Evolutionary conservation across 92 coral and sea anemone species (phyloP).

Genomic region (Blastomussa wellsi): DNA sequence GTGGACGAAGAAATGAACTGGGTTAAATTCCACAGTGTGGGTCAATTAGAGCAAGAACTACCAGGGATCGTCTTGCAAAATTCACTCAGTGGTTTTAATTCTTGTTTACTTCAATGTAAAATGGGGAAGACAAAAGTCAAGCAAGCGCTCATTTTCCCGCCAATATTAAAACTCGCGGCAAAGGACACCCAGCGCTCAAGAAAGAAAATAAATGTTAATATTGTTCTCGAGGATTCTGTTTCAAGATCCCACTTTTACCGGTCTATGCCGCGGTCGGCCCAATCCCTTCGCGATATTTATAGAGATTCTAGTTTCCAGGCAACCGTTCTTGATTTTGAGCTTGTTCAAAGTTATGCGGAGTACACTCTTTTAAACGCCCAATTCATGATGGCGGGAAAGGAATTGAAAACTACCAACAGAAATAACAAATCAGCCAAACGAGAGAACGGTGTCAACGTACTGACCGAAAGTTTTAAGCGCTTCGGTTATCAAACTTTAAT

Average conservation of each 20-base stretch:
- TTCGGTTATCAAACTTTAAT: slow-evolving; percentile 77
- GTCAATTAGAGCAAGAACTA: slow-evolving; percentile 53
- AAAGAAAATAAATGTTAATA: slow-evolving; percentile 68
- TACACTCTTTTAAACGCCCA: slow-evolving; percentile 72
- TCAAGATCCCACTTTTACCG: slow-evolving; percentile 90
- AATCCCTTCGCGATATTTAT: slow-evolving; percentile 65
- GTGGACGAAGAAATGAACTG: slow-evolving; percentile 54
- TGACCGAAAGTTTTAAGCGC: slow-evolving; percentile 47
- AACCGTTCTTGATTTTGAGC: slow-evolving; percentile 81
- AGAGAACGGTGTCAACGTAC: slow-evolving; percentile 52
- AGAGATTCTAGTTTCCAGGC: slow-evolving; percentile 63
- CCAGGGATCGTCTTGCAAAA: slow-evolving; percentile 58
- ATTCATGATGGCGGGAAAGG: slow-evolving; percentile 71
- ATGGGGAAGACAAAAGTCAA: slow-evolving; percentile 35
- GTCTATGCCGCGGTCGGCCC: slow-evolving; percentile 75
- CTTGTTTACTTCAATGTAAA: slow-evolving; percentile 73
- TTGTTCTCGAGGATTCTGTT: slow-evolving; percentile 85
- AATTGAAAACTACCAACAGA: slow-evolving; percentile 11
- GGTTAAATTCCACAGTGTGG: slow-evolving; percentile 49
- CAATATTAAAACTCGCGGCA: slow-evolving; percentile 53
- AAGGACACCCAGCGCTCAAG: slow-evolving; percentile 9
- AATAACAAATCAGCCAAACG: slow-evolving; percentile 26
- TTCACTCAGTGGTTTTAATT: slow-evolving; percentile 67
- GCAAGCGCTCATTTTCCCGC: slow-evolving; percentile 86
- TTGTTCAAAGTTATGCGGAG: slow-evolving; percentile 85